Evolutionary conservation across 2,113 vertebrate genomes (phyloP).

Genomic region (Etheostoma spectabile): DNA sequence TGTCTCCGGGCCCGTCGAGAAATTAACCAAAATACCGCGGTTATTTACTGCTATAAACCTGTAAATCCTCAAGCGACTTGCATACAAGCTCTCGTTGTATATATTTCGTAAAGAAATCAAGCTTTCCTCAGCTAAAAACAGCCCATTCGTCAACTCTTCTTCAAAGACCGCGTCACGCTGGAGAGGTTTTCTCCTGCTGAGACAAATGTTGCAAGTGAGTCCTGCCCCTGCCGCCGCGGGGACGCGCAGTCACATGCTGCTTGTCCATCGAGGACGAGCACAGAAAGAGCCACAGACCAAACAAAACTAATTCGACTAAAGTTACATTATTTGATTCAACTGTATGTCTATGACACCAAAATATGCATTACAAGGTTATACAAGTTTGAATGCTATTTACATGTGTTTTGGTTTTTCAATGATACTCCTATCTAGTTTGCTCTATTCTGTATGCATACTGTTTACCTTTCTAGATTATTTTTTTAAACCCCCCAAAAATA

Average conservation of each 20-base stretch:
- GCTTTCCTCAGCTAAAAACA: constrained; percentile 1
- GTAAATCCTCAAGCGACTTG: constrained; percentile 13
- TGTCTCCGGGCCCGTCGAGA: constrained; percentile 61
- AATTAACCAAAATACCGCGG: constrained; percentile 50
- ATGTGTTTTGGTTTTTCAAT: too few species aligned
- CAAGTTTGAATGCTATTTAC: not conserved
- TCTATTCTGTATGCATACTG: not conserved
- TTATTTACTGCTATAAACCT: not conserved
- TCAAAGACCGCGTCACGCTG: constrained; percentile 71
- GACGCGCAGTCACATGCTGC: constrained; percentile 79
- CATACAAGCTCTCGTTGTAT: constrained; percentile 30
- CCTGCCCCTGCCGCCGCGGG: constrained; percentile 45
- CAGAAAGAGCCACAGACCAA: not conserved
- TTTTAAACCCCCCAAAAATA: not conserved
- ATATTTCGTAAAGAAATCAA: constrained; percentile 8
- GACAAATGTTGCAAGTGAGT: constrained; percentile 59
- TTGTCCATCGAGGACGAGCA: constrained; percentile 52
- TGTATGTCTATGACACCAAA: not conserved
- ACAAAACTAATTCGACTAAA: not conserved
- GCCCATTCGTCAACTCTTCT: not conserved
- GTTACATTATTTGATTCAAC: not conserved
- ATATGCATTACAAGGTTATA: not conserved
- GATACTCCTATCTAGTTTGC: not conserved
- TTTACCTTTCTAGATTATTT: not conserved
- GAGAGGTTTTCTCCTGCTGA: constrained; percentile 23